A percentile compares a stretch with the other conserved stretches of the same genome.
Conservation (phyloP, 2,888 invertebrate species). For the Cylindroiulus punctatus region DNA sequence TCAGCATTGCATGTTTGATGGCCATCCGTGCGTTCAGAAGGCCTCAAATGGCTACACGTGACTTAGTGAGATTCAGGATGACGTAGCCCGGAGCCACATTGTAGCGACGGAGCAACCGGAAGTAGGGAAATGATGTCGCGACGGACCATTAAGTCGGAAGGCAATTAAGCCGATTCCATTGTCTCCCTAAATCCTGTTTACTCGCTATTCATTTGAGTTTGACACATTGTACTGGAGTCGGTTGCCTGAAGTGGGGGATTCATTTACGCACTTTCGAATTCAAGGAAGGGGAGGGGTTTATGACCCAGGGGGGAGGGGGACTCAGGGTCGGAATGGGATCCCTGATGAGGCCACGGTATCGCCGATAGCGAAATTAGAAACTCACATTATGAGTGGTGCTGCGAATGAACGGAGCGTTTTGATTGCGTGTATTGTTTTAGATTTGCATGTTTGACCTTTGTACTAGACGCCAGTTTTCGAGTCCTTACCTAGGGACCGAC, state of each 20-base stretch:
- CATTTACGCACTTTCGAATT: slow-evolving; percentile 11
- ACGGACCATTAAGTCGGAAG: slow-evolving; percentile 24
- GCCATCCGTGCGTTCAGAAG: too few species aligned
- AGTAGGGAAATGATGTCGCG: slow-evolving; percentile 41
- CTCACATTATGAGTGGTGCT: background rate
- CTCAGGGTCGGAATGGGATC: background rate
- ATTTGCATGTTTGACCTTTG: background rate
- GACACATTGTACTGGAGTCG: background rate
- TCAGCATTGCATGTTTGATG: too few species aligned
- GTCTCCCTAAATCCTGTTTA: slow-evolving; percentile 45
- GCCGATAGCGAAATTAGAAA: background rate
- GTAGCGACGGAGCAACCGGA: slow-evolving; percentile 9
- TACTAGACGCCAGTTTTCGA: background rate
- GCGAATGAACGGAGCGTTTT: background rate
- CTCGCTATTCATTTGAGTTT: slow-evolving; percentile 42
- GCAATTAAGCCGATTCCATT: slow-evolving; percentile 27
- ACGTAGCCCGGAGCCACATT: background rate
- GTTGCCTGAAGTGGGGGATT: slow-evolving; percentile 12
- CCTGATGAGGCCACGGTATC: background rate
- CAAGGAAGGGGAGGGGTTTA: slow-evolving; percentile 6
- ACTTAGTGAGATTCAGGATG: background rate
- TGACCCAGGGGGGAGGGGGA: background rate
- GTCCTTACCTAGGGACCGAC: background rate
- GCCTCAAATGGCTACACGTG: background rate
- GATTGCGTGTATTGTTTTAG: background rate